phyloP scores from a whole-genome alignment of 1,140 invertebrate genomes.

The Solenopsis fugax region DNA sequence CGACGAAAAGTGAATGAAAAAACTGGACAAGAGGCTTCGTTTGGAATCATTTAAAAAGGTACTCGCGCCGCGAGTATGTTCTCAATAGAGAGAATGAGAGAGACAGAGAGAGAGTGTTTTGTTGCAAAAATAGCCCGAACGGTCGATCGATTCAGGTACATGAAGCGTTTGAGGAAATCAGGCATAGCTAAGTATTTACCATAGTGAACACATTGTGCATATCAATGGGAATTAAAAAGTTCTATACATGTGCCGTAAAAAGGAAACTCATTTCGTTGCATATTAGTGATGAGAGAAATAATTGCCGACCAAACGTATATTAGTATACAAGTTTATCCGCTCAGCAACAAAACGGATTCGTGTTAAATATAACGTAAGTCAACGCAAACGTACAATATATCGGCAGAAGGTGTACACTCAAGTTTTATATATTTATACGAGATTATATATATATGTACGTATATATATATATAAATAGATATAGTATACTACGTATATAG shows the following conservation, averaged over 20 bases:
- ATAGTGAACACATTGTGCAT: slow-evolving; percentile 87
- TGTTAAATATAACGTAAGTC: slow-evolving; percentile 82
- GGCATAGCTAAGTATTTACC: slow-evolving; percentile 87
- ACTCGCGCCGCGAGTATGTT: slow-evolving; percentile 77
- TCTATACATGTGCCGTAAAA: slow-evolving; percentile 91
- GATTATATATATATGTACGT: slow-evolving; percentile 74
- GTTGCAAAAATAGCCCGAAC: slow-evolving; percentile 85
- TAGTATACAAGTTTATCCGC: slow-evolving; percentile 80
- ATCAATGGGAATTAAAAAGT: slow-evolving; percentile 87
- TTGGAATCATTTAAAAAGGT: slow-evolving; percentile 71
- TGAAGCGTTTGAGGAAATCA: slow-evolving; percentile 87
- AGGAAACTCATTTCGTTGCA: slow-evolving; percentile 88
- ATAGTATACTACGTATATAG: slow-evolving; percentile 57
- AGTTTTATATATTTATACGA: slow-evolving; percentile 78
- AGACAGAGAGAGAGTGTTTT: slow-evolving; percentile 83
- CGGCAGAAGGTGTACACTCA: slow-evolving; percentile 85
- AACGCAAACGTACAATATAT: slow-evolving; percentile 82
- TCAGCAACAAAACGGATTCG: slow-evolving; percentile 83
- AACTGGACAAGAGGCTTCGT: slow-evolving; percentile 71
- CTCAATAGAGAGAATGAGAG: slow-evolving; percentile 79
- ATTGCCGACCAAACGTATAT: slow-evolving; percentile 83
- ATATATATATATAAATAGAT: slow-evolving; percentile 64
- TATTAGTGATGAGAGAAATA: slow-evolving; percentile 86
- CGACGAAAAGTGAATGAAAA: slow-evolving; percentile 61
- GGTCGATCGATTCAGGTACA: slow-evolving; percentile 86